phyloP scores from a whole-genome alignment of 2,113 vertebrate species.

The Loxodonta africana region DNA sequence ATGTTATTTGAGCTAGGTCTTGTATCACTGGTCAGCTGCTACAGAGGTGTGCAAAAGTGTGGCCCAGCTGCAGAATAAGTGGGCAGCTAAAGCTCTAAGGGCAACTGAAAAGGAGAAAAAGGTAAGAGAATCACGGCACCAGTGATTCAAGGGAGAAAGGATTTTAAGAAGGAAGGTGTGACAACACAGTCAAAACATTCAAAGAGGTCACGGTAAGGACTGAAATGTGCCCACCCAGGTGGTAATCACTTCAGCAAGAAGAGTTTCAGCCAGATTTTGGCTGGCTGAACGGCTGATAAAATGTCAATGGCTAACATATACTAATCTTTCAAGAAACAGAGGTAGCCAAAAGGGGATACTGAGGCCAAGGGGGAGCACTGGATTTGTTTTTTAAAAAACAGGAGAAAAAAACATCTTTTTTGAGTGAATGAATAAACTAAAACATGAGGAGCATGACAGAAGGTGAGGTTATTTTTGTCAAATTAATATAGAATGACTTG shows the following conservation, averaged over 20 bases:
- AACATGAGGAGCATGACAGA: not conserved
- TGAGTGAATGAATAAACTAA: slow-evolving; percentile 51
- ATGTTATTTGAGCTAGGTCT: not conserved
- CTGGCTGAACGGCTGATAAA: not conserved
- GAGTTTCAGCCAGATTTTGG: not conserved
- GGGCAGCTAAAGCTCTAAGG: not conserved
- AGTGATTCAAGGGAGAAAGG: not conserved
- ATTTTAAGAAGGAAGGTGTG: not conserved
- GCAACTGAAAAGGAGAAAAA: not conserved
- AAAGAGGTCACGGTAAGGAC: not conserved
- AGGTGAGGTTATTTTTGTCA: slow-evolving; percentile 39
- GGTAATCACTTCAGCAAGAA: not conserved
- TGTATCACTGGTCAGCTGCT: not conserved
- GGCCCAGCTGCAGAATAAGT: not conserved
- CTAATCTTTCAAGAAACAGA: not conserved
- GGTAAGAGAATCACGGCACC: not conserved
- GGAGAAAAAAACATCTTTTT: not conserved
- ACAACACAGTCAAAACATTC: not conserved
- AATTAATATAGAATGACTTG: slow-evolving; percentile 41
- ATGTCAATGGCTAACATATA: not conserved
- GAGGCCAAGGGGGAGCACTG: not conserved
- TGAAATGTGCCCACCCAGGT: too few relatives aligned
- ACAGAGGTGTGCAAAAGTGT: not conserved
- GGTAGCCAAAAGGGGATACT: not conserved
- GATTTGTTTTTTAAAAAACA: not conserved